Evolutionary conservation across 2,888 invertebrate genomes (phyloP), one percentile per base, ranked within the genome.

Genomic region (Coenonympha glycerion): DNA sequence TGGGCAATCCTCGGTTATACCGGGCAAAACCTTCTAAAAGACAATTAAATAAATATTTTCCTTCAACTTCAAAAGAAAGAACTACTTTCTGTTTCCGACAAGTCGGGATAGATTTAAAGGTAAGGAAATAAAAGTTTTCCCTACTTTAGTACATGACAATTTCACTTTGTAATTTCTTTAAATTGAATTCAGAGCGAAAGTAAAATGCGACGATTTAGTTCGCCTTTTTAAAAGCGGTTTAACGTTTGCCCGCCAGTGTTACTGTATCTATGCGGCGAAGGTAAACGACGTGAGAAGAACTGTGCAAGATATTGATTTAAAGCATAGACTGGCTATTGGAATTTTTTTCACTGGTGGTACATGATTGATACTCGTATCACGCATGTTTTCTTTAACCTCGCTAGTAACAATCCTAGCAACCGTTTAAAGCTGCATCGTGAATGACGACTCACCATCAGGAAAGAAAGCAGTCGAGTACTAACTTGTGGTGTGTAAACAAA

Each of bases 221-320:
- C 13, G 21, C 21, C 44, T 44, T 44, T 44, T 39, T 30, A 31
- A 19, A 44, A 44, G 44, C 8, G 31, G 21, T 31, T 44, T 21
- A 44, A 30, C 44, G 31, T 44, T 44, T 44, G 22, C 21, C 9
- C 15, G 44, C 33, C 22, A 33, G n/a, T n/a, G n/a, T n/a, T n/a
- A n/a, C n/a, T n/a, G n/a, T n/a, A n/a, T n/a, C 31, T 15, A 16
- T 13, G 15, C 15, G 31, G 30, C 13, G 21, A 13, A 41, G 21
- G 21, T 15, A 19, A 22, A 31, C 42, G 31, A 42, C 9, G 31
- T 21, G 21, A 22, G 31, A 22, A 31, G 44, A 33, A 31, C 33
- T 22, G 24, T 24, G 5, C 24, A 4, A 15, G 15, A 39, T 8
- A 39, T 39, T 9, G 2, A 24, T 15, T 2, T 4, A 3, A 24